phyloP scores from a whole-genome alignment of 2,113 vertebrate genomes.

The Ammodramus savannarum region DNA sequence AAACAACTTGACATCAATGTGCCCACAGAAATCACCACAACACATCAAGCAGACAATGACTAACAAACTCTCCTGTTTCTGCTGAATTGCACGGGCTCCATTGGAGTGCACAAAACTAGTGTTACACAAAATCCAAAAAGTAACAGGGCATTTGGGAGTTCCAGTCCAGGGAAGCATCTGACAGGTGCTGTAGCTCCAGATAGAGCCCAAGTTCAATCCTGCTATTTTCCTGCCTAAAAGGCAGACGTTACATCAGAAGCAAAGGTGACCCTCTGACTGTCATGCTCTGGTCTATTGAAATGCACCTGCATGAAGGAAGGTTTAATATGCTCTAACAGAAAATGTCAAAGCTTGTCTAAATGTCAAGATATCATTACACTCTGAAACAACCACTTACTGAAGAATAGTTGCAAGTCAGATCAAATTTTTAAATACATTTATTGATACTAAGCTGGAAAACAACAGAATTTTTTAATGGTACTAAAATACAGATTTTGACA shows the following conservation, averaged over 20 bases:
- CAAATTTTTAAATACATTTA: not conserved
- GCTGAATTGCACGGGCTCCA: rapidly evolving
- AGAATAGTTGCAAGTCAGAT: not conserved
- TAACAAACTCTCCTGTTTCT: not conserved
- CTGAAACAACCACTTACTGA: not conserved
- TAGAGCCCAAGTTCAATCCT: not conserved
- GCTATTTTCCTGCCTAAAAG: not conserved
- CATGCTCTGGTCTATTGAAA: not conserved
- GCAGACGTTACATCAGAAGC: not conserved
- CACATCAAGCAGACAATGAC: rapidly evolving
- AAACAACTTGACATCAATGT: not conserved
- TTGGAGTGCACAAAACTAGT: not conserved
- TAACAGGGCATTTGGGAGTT: rapidly evolving
- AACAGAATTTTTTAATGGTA: not conserved
- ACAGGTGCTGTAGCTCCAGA: not conserved
- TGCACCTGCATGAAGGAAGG: not conserved
- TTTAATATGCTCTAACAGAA: not conserved
- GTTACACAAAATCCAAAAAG: not conserved
- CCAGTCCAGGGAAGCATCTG: not conserved
- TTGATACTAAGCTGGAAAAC: not conserved
- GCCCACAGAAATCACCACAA: not conserved
- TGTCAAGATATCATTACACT: not conserved
- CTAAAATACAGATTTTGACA: not conserved
- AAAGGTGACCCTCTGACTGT: not conserved
- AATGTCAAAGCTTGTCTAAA: slow-evolving; percentile 52